These are phyloP conservation scores for Formica aserva DNA, from an alignment of 2,888 invertebrate genomes.

Conservation along the genomic window DNA sequence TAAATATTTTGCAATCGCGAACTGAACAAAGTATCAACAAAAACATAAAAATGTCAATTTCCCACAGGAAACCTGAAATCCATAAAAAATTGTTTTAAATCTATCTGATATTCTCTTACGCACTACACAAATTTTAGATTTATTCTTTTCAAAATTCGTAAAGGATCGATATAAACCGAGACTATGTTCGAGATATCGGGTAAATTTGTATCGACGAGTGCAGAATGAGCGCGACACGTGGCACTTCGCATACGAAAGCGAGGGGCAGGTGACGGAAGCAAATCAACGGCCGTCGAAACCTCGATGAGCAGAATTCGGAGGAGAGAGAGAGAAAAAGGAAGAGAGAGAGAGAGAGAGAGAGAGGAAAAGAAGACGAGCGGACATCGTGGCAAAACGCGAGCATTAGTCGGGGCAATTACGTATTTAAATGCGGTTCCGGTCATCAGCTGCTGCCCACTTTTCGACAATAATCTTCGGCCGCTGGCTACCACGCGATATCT, in stretches of 20 bases:
- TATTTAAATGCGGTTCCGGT: constrained; percentile 82
- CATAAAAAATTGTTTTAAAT: not conserved
- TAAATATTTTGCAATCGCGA: not conserved
- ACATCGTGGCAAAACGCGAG: constrained; percentile 74
- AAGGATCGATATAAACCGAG: not conserved
- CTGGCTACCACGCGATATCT: constrained; percentile 74
- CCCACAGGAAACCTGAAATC: not conserved
- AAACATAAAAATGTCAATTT: too few species aligned
- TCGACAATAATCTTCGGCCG: constrained; percentile 69
- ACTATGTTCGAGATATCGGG: not conserved
- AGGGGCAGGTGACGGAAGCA: constrained; percentile 45
- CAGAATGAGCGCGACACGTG: constrained; percentile 16
- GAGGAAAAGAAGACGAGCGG: not conserved
- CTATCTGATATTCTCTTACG: not conserved
- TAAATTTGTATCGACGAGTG: not conserved
- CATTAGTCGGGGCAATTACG: constrained; percentile 79
- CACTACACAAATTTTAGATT: not conserved
- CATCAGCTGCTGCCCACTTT: constrained; percentile 80
- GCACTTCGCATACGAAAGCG: constrained; percentile 14
- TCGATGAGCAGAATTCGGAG: constrained; percentile 37
- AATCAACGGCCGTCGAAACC: constrained; percentile 41
- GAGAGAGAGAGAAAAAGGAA: constrained; percentile 15
- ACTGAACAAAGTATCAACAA: too few species aligned
- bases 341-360: not conserved
- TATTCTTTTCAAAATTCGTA: not conserved